A percentile compares a stretch with the other conserved stretches of the same genome.
These are phyloP conservation scores for Formica exsecta DNA, from an alignment of 1,140 invertebrate species.

Conservation along the genomic window DNA sequence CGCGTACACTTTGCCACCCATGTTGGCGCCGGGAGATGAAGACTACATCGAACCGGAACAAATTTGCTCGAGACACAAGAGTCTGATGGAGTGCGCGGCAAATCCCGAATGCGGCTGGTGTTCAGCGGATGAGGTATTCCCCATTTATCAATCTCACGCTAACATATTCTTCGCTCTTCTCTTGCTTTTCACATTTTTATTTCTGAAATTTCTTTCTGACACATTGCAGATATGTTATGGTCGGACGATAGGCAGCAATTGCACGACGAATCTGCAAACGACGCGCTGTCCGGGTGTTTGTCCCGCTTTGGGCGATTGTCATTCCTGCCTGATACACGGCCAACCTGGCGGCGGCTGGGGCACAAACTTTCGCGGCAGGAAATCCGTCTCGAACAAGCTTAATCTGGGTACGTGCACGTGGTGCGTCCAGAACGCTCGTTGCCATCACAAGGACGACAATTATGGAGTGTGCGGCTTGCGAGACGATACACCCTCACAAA, in stretches of 20 bases:
- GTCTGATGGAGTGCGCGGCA: constrained; percentile 92
- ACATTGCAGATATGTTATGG: constrained; percentile 91
- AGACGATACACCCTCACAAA: constrained; percentile 92
- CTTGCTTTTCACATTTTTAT: background rate
- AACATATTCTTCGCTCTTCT: background rate
- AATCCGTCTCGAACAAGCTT: constrained; percentile 91
- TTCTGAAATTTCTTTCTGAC: constrained; percentile 43
- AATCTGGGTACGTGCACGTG: constrained; percentile 94
- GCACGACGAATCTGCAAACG: constrained; percentile 95
- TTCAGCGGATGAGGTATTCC: constrained; percentile 90
- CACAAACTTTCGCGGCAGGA: constrained; percentile 82
- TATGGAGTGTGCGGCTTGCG: constrained; percentile 92
- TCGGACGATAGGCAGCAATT: constrained; percentile 92
- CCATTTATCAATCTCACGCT: background rate
- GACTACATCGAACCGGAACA: constrained; percentile 90
- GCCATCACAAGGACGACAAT: constrained; percentile 95
- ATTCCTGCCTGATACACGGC: constrained; percentile 94
- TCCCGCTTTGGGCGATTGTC: constrained; percentile 94
- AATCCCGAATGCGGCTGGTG: constrained; percentile 98
- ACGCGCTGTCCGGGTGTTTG: constrained; percentile 95
- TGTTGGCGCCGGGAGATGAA: constrained; percentile 89
- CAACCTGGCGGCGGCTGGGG: constrained; percentile 85
- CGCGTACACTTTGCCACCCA: constrained; percentile 92
- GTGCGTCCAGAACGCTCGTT: constrained; percentile 97
- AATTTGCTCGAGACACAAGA: constrained; percentile 90